Conservation (phyloP, 2,797 vertebrate species). For the Philypnodon macrostomus region DNA sequence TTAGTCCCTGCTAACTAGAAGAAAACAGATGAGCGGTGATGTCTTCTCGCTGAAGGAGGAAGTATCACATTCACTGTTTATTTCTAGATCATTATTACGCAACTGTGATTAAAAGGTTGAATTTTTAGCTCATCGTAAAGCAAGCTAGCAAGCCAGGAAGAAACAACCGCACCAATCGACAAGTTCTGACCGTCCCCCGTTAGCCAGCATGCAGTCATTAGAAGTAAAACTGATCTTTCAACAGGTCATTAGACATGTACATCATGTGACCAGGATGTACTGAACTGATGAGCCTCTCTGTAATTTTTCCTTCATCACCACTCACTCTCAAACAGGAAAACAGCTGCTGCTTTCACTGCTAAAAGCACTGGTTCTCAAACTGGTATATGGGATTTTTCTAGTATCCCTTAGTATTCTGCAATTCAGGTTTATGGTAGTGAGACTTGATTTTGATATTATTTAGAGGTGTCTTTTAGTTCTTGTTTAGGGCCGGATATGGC, state of each 20-base stretch:
- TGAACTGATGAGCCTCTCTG: conserved; percentile 31
- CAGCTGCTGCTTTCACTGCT: conserved; percentile 1
- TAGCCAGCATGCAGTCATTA: conserved; percentile 71
- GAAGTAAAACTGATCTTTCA: conserved; percentile 35
- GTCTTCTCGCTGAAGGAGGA: too few relatives aligned
- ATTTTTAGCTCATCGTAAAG: conserved; percentile 16
- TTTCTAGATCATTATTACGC: conserved; percentile 47
- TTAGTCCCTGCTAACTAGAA: conserved; percentile 56
- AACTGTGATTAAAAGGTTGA: conserved; percentile 31
- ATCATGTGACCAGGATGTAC: conserved; percentile 28
- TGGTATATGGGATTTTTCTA: too few relatives aligned
- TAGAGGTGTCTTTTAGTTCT: too few relatives aligned
- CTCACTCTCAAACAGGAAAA: conserved; percentile 20
- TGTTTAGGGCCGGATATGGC: background rate
- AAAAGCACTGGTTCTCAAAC: too few relatives aligned
- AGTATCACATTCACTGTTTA: conserved; percentile 35
- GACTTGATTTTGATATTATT: too few relatives aligned
- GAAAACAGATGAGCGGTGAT: conserved; percentile 54
- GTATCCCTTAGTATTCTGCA: too few relatives aligned
- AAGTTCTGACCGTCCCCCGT: conserved; percentile 38
- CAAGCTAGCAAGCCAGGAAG: conserved; percentile 24
- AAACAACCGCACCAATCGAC: conserved; percentile 22
- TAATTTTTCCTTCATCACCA: conserved; percentile 41
- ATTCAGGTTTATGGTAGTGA: too few relatives aligned
- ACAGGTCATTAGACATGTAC: conserved; percentile 24